A percentile compares a stretch with the other conserved stretches of the same genome.
phyloP scores from a whole-genome alignment of 2,113 vertebrate genomes.

The Siniperca chuatsi region DNA sequence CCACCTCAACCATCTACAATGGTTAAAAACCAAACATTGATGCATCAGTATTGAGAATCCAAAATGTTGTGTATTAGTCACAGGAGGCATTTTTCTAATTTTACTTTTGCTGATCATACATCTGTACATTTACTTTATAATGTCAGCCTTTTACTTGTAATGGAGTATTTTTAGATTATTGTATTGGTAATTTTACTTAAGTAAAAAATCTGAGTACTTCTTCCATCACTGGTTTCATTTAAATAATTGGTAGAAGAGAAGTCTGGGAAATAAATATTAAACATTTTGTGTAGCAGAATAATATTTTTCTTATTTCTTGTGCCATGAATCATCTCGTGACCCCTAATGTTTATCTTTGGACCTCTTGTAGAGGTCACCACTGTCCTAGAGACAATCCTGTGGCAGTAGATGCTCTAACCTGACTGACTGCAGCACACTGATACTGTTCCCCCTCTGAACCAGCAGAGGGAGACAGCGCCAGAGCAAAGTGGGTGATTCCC shows the following conservation, averaged over 20 bases:
- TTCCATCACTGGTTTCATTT: background rate
- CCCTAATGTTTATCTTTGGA: background rate
- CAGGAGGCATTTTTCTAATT: background rate
- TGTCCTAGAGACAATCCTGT: background rate
- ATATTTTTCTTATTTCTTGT: background rate
- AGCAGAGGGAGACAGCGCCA: conserved; percentile 68
- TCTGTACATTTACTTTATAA: background rate
- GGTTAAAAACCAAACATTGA: background rate
- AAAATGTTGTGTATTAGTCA: background rate
- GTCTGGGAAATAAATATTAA: background rate
- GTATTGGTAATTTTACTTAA: no score
- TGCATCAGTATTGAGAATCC: background rate
- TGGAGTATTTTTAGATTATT: background rate
- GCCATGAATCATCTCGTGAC: background rate
- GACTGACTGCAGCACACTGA: conserved; percentile 35
- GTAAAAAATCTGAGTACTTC: background rate
- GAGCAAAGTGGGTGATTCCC: conserved; percentile 31
- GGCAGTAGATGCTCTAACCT: background rate
- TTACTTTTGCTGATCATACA: background rate
- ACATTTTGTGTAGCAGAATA: background rate
- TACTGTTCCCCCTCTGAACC: conserved; percentile 9
- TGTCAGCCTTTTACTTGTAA: background rate
- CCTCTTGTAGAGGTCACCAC: background rate
- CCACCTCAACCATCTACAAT: background rate
- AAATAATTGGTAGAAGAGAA: background rate